Evolutionary conservation across 2,797 vertebrate species (phyloP).

Genomic region (Poecilia picta): DNA sequence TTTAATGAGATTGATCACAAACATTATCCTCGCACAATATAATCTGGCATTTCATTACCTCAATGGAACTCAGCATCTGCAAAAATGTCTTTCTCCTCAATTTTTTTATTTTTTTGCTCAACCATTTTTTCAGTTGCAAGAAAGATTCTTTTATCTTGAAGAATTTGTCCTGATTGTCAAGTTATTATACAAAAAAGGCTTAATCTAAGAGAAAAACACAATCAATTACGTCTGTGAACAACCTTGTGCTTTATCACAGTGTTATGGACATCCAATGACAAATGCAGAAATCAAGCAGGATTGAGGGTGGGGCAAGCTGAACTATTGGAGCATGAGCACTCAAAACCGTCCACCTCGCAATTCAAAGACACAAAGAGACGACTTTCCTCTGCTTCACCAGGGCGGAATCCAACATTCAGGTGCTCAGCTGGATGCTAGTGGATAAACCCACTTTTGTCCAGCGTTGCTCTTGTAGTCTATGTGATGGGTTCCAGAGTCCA

Average conservation of each 20-base stretch:
- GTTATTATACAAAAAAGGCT: neutral
- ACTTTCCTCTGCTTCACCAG: neutral
- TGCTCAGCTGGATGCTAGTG: neutral
- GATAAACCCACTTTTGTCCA: neutral
- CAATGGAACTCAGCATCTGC: slow-evolving; percentile 9
- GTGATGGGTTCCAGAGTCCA: neutral
- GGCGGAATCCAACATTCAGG: neutral
- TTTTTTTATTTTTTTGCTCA: neutral
- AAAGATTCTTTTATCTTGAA: slow-evolving; percentile 6
- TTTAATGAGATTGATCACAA: slow-evolving; percentile 24
- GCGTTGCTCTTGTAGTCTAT: neutral
- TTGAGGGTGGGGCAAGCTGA: neutral
- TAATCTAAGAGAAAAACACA: neutral
- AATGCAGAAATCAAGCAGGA: neutral
- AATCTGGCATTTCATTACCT: slow-evolving; percentile 21
- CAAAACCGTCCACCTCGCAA: neutral
- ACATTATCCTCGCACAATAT: slow-evolving; percentile 16
- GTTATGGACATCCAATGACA: neutral
- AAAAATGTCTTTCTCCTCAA: neutral
- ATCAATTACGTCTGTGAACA: neutral
- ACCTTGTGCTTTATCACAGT: neutral
- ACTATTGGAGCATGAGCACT: neutral
- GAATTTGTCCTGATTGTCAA: neutral
- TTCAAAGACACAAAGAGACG: neutral
- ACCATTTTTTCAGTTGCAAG: slow-evolving; percentile 10